These are phyloP conservation scores for Rhinichthys klamathensis DNA, from an alignment of 2,113 vertebrate species.

Conservation along the genomic window DNA sequence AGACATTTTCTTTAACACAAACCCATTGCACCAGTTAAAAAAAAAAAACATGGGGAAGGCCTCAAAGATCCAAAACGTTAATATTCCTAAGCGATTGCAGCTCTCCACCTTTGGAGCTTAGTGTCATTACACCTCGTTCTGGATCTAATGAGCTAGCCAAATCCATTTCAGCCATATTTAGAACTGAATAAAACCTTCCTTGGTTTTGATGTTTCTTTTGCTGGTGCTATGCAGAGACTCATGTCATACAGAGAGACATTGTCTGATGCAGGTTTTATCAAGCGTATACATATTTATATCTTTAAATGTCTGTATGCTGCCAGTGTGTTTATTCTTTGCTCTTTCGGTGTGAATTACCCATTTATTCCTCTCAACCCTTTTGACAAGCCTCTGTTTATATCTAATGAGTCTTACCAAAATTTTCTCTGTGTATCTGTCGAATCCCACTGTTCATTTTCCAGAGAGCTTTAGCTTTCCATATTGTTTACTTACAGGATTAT, in stretches of 20 bases:
- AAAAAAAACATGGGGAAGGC: not conserved
- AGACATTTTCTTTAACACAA: not conserved
- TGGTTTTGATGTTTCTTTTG: conserved; percentile 21
- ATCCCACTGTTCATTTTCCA: conserved; percentile 13
- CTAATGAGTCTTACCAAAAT: conserved; percentile 8
- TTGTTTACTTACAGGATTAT: conserved; percentile 29
- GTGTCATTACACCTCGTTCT: conserved; percentile 22
- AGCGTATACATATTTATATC: not conserved
- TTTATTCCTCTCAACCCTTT: not conserved
- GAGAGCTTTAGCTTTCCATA: not conserved
- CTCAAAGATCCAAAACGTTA: not conserved
- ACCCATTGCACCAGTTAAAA: not conserved
- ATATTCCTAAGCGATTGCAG: not conserved
- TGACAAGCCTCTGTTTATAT: conserved; percentile 1
- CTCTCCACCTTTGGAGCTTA: conserved; percentile 32
- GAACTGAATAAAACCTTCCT: conserved; percentile 36
- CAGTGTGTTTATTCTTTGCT: not conserved
- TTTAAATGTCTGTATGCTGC: not conserved
- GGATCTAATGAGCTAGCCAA: conserved; percentile 38
- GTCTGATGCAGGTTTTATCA: not conserved
- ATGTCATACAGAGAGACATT: not conserved
- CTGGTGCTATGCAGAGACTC: not conserved
- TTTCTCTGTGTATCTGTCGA: not conserved
- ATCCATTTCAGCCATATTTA: conserved; percentile 38
- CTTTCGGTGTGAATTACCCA: not conserved